These are phyloP conservation scores for Frieseomelitta varia DNA, from an alignment of 1,140 invertebrate genomes.

Conservation along the genomic window DNA sequence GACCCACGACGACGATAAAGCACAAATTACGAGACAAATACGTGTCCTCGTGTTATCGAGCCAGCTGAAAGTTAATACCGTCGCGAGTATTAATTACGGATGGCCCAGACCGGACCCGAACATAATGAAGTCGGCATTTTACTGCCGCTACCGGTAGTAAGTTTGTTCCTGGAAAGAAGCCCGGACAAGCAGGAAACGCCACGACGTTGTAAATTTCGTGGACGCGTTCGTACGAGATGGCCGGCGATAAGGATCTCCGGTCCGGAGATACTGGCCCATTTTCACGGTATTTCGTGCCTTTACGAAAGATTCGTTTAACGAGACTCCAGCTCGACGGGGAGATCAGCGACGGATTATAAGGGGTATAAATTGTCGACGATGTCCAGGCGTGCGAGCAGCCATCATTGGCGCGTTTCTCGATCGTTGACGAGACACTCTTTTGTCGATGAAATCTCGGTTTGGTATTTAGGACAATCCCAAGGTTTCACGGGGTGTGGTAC, in stretches of 20 bases:
- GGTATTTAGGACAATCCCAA: no score
- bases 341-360: conserved; percentile 34
- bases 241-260: conserved; percentile 26
- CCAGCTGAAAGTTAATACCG: conserved; percentile 13
- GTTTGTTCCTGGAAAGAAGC: conserved; percentile 57
- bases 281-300: conserved; percentile 46
- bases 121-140: conserved; percentile 52
- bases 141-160: conserved; percentile 53
- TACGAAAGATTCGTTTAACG: conserved; percentile 35
- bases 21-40: conserved; percentile 26
- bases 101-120: neutral
- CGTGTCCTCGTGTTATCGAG: neutral
- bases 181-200: conserved; percentile 35
- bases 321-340: neutral
- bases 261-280: conserved; percentile 45
- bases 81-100: conserved; percentile 26
- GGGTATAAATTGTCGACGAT: conserved; percentile 22
- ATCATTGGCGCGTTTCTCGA: neutral
- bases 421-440: neutral
- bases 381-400: neutral
- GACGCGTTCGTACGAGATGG: neutral
- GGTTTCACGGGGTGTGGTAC: no score
- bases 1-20: neutral
- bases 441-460: conserved; percentile 20
- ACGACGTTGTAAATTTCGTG: conserved; percentile 21